Evolutionary conservation across 2,113 vertebrate genomes (phyloP).

Genomic region (Benitochromis conjunctus): DNA sequence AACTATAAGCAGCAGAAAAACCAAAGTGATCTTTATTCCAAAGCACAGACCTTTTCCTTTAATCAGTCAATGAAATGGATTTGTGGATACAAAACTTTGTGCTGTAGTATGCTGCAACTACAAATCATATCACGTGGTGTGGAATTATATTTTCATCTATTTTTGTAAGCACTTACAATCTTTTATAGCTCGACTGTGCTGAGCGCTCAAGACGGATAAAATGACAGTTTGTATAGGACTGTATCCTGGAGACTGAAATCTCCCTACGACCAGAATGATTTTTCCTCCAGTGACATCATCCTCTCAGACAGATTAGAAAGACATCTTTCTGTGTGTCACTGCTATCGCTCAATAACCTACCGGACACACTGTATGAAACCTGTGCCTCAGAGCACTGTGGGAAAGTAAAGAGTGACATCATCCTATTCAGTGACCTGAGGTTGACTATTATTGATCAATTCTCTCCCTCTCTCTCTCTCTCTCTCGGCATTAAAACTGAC

Average conservation of each 20-base stretch:
- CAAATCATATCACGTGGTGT: background rate
- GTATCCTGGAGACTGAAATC: conserved; percentile 43
- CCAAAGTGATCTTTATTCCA: background rate
- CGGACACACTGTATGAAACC: rapidly evolving
- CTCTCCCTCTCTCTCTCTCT: background rate
- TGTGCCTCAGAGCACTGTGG: background rate
- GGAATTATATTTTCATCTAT: background rate
- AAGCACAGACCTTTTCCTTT: background rate
- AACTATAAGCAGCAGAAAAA: background rate
- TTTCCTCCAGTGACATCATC: background rate
- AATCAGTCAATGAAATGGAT: background rate
- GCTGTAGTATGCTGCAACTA: background rate
- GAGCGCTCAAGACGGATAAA: background rate
- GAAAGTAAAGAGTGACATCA: conserved; percentile 23
- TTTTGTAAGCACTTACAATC: background rate
- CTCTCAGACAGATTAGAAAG: background rate
- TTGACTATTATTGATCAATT: background rate
- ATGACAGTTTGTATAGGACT: conserved; percentile 30
- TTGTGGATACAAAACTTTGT: background rate
- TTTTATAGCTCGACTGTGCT: background rate
- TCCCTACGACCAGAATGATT: background rate
- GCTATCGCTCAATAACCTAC: background rate
- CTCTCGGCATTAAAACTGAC: background rate
- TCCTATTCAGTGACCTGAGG: background rate
- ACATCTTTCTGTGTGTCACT: background rate